Evolutionary conservation across 2,113 vertebrate genomes (phyloP), one percentile per base, ranked within the genome.

Genomic region (Psophia crepitans): DNA sequence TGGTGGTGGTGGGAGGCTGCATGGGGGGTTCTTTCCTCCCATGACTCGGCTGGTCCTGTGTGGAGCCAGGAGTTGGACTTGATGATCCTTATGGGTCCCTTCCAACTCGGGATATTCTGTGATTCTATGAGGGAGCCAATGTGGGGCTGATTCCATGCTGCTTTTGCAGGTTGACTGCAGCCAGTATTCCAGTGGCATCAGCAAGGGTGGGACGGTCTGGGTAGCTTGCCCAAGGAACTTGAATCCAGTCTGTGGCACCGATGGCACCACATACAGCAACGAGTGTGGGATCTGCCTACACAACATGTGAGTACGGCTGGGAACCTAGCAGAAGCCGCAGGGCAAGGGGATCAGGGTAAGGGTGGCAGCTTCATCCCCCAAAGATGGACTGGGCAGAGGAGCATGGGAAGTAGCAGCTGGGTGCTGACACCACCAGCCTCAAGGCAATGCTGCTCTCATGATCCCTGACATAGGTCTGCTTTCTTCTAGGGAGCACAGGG

Each of bases 261-360:
- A 97, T 0, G 90, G 92, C 49, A 65, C 12, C 61, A 95, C 96
- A 0, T 97, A 97, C 77, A 20, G 61, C 94, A 95, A 94, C 0
- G 92, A 97, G 11, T 97, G 97, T 1, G 97, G 74, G n/a, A 96
- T 97, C 73, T 97, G 97, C 61, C 6, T 43, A 23, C 0, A 92
- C 61, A 97, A 97, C 16, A 1, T 0, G 97, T 97, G 69, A 93
- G 96, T 82, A 5, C 0, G 7, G 53, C 71, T 64, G 69, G 60
- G 75, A 56, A 8, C 20, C 35, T 26, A 5, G 2, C 32, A 33
- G 65, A 53, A 39, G 33, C 28, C 9, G 9, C 4, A 8, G 57
- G 78, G 39, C 16, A 15, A 24, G 18, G 24, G 7, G 1, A 4
- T 74, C 3, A 5, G 7, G 54, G 71, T n/a, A 27, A 53, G 44